These are phyloP conservation scores for Steinernema feltiae DNA, from an alignment of 1,140 invertebrate species.

Conservation along the genomic window DNA sequence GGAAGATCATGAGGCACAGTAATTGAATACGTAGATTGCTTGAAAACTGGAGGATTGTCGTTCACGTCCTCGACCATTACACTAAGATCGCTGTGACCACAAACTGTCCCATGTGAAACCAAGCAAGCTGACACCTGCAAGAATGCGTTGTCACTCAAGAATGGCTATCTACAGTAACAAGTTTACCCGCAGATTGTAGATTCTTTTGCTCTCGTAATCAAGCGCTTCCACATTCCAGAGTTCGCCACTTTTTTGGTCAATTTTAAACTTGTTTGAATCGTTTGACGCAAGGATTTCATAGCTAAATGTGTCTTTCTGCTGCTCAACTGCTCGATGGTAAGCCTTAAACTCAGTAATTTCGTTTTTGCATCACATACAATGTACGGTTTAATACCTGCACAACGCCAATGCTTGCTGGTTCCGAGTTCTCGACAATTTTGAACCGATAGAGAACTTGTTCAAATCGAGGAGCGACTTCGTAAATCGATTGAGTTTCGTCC, in stretches of 20 bases:
- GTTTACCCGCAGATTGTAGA: conserved; percentile 29
- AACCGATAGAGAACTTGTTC: conserved; percentile 44
- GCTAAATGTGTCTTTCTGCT: conserved; percentile 29
- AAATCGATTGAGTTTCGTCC: conserved; percentile 33
- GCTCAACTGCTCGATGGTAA: conserved; percentile 37
- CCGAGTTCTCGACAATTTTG: conserved; percentile 37
- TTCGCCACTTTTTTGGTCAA: conserved; percentile 33
- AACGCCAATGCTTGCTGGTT: conserved; percentile 29
- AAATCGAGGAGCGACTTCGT: conserved; percentile 34
- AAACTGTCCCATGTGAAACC: conserved; percentile 28
- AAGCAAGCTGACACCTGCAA: conserved; percentile 47
- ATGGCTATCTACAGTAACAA: neutral
- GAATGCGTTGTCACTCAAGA: neutral
- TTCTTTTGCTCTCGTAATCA: conserved; percentile 32
- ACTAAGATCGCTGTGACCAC: conserved; percentile 30
- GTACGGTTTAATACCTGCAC: conserved; percentile 16
- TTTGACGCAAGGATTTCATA: conserved; percentile 25
- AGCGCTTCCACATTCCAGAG: conserved; percentile 23
- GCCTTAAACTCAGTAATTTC: conserved; percentile 32
- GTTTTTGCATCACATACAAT: too few relatives aligned
- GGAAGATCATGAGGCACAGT: conserved; percentile 37
- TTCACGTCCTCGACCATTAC: conserved; percentile 43
- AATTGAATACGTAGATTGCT: conserved; percentile 23
- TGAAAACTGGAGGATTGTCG: conserved; percentile 43
- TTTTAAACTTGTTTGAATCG: conserved; percentile 21